phyloP scores from a whole-genome alignment of 2,797 vertebrate species.

The Hylomyscus alleni region DNA sequence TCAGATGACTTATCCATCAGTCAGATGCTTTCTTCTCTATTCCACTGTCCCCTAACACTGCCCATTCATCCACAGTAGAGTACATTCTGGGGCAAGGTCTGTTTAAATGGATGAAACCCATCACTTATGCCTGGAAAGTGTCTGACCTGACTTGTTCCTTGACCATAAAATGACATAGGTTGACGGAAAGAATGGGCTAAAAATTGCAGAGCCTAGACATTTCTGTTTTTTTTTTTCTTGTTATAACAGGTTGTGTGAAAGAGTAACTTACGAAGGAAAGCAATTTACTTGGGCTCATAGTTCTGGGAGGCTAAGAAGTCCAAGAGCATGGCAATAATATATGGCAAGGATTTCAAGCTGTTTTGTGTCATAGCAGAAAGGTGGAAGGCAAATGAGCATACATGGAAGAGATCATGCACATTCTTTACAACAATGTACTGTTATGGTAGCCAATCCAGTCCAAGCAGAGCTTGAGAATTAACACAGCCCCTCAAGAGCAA shows the following conservation, averaged over 20 bases:
- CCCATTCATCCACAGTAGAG: not conserved
- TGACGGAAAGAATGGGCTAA: constrained; percentile 47
- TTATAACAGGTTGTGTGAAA: not conserved
- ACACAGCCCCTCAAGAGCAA: not conserved
- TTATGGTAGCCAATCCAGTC: not conserved
- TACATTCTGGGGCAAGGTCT: not conserved
- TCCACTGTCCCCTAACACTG: not conserved
- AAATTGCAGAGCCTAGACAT: not conserved
- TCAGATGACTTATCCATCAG: constrained; percentile 32
- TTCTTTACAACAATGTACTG: not conserved
- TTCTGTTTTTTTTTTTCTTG: not conserved
- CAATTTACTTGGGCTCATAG: not conserved
- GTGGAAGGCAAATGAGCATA: not conserved
- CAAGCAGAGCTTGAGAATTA: constrained; percentile 1
- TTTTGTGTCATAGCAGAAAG: not conserved
- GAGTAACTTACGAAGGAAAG: constrained; percentile 28
- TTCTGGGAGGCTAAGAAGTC: not conserved
- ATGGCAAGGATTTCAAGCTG: not conserved
- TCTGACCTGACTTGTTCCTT: constrained; percentile 1
- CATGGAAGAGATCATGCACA: not conserved
- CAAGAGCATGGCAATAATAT: not conserved
- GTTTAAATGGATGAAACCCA: not conserved
- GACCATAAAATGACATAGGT: not conserved
- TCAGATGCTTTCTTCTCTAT: not conserved
- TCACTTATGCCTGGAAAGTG: constrained; percentile 21